Conservation (phyloP, 1,140 invertebrate species). For the Leguminivora glycinivorella region DNA sequence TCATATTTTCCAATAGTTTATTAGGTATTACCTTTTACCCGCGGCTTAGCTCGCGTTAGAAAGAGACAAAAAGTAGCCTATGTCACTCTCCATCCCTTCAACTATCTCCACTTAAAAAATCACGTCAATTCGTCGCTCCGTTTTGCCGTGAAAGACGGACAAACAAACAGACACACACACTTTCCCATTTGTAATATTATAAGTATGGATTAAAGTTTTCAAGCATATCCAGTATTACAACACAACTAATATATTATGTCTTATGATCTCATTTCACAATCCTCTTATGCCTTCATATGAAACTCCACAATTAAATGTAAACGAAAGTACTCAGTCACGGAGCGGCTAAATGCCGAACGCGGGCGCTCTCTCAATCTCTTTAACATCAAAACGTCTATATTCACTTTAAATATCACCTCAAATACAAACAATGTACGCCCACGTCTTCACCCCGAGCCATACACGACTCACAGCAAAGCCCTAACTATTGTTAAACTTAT, state of each 20-base stretch:
- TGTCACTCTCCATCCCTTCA: too few relatives aligned
- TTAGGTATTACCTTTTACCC: too few relatives aligned
- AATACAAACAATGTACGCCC: slow-evolving; percentile 60
- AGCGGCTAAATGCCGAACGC: slow-evolving; percentile 3
- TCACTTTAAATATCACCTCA: slow-evolving; percentile 46
- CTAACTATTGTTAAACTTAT: slow-evolving; percentile 64
- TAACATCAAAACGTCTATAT: slow-evolving; percentile 40
- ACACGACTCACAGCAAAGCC: slow-evolving; percentile 62
- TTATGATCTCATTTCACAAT: background rate
- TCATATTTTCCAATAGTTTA: background rate
- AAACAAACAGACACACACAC: too few relatives aligned
- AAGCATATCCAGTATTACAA: background rate
- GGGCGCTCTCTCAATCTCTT: slow-evolving; percentile 35
- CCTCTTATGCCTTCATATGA: slow-evolving; percentile 1
- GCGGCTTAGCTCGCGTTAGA: too few relatives aligned
- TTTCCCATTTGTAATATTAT: too few relatives aligned
- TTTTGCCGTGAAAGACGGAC: too few relatives aligned
- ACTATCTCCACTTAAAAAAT: too few relatives aligned
- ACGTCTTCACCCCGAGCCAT: slow-evolving; percentile 63
- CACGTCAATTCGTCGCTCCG: too few relatives aligned
- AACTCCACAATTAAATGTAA: slow-evolving; percentile 18
- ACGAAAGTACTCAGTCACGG: slow-evolving; percentile 11
- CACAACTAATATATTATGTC: background rate
- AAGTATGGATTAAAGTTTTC: background rate
- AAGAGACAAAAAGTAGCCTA: too few relatives aligned